Percentiles rank a stretch among this genome's conserved stretches.
phyloP scores from a whole-genome alignment of 2,888 invertebrate species.

The Stomorhina lunata region DNA sequence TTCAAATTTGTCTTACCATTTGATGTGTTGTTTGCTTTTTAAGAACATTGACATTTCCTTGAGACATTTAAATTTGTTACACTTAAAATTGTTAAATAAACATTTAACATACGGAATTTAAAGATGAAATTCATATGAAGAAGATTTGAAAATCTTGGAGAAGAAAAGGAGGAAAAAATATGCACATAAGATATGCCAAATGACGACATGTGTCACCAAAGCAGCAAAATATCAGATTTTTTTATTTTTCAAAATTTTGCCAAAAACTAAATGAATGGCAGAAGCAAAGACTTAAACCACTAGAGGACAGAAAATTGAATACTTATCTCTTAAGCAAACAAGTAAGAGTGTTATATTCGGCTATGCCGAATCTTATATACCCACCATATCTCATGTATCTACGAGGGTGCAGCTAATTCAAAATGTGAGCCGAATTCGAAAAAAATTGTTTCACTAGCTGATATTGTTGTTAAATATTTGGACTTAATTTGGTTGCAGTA shows the following conservation, averaged over 20 bases:
- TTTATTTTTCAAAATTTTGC: too few relatives aligned
- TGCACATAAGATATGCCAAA: background rate
- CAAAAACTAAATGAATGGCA: background rate
- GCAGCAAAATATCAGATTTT: background rate
- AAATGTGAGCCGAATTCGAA: too few relatives aligned
- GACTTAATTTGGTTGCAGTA: too few relatives aligned
- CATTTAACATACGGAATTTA: background rate
- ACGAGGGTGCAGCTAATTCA: too few relatives aligned
- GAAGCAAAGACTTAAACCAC: conserved; percentile 29
- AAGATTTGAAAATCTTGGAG: background rate
- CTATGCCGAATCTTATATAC: too few relatives aligned
- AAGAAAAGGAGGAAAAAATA: background rate
- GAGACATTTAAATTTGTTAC: conserved; percentile 54
- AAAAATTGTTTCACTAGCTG: too few relatives aligned
- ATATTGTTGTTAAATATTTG: too few relatives aligned
- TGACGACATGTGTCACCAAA: conserved; percentile 50
- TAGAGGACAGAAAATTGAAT: too few relatives aligned
- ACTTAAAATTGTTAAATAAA: conserved; percentile 50
- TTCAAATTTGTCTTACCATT: too few relatives aligned
- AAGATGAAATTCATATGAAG: background rate
- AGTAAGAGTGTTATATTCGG: too few relatives aligned
- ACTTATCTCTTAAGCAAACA: too few relatives aligned
- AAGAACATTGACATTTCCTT: conserved; percentile 59
- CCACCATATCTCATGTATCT: too few relatives aligned
- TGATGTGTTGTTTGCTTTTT: conserved; percentile 11